phyloP scores from a whole-genome alignment of 2,113 vertebrate species.

The Hypocryptadius cinnamomeus region DNA sequence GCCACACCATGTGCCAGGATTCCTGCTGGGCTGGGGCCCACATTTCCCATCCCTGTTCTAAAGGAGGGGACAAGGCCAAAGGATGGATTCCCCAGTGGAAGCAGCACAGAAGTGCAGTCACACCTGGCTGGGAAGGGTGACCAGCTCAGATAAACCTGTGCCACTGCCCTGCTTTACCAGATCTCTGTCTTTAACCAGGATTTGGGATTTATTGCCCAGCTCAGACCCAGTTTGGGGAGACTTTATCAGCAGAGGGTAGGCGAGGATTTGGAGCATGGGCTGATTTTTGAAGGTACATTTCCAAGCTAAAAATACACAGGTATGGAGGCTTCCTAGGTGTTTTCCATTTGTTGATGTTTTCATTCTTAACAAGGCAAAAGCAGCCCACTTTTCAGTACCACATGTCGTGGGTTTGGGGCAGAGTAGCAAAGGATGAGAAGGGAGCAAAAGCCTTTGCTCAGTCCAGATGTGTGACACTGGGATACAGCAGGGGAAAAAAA shows the following conservation, averaged over 20 bases:
- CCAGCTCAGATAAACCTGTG: not conserved
- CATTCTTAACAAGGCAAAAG: not conserved
- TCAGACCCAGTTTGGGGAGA: not conserved
- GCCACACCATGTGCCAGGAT: not conserved
- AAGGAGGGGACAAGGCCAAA: accelerated
- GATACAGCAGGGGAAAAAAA: not conserved
- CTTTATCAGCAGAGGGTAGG: not conserved
- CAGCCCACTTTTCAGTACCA: not conserved
- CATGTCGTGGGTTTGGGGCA: not conserved
- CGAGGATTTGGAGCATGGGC: not conserved
- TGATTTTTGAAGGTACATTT: not conserved
- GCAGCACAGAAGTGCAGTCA: not conserved
- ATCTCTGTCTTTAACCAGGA: not conserved
- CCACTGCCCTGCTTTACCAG: not conserved
- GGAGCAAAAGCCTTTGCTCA: not conserved
- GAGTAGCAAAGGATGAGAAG: not conserved
- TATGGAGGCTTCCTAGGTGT: not conserved
- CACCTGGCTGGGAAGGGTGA: not conserved
- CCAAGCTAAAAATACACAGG: not conserved
- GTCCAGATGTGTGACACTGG: not conserved
- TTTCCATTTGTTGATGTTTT: not conserved
- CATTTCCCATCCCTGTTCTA: not conserved
- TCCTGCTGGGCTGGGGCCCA: not conserved
- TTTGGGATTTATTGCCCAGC: not conserved
- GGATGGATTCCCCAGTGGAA: not conserved